These are phyloP conservation scores for Polydesmus complanatus DNA, from an alignment of 2,888 invertebrate species.

Conservation along the genomic window DNA sequence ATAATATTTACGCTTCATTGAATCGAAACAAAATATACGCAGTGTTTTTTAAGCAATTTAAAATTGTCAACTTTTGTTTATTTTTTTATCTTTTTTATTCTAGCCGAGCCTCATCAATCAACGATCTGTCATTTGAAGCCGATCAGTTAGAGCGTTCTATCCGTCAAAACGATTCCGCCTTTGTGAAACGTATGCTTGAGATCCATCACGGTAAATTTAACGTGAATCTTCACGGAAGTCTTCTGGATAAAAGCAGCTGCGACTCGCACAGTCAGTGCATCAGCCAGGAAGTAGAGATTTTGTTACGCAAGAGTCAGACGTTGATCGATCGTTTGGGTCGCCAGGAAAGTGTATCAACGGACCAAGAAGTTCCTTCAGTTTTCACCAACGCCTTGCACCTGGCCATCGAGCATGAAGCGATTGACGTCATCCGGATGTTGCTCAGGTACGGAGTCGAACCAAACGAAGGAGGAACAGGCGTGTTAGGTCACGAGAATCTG, in stretches of 20 bases:
- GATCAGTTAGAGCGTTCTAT: slow-evolving; percentile 40
- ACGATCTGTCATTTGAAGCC: slow-evolving; percentile 36
- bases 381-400: slow-evolving; percentile 43
- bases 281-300: slow-evolving; percentile 30
- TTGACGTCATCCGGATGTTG: slow-evolving; percentile 40
- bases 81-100: slow-evolving; percentile 13
- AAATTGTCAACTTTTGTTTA: too few relatives aligned
- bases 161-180: slow-evolving; percentile 37
- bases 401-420: slow-evolving; percentile 43
- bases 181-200: slow-evolving; percentile 38
- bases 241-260: slow-evolving; percentile 29
- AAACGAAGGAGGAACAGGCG: slow-evolving; percentile 37
- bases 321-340: slow-evolving; percentile 30
- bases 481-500: slow-evolving; percentile 22
- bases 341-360: slow-evolving; percentile 26
- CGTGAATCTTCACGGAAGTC: slow-evolving; percentile 31
- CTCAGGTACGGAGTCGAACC: slow-evolving; percentile 42
- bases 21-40: too few relatives aligned
- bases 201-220: slow-evolving; percentile 40
- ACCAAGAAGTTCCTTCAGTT: slow-evolving; percentile 33
- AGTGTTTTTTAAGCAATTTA: too few relatives aligned
- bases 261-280: slow-evolving; percentile 27
- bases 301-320: slow-evolving; percentile 31
- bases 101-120: slow-evolving; percentile 36
- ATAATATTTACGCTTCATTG: too few relatives aligned